Base-by-base conservation (phyloP, 2,888 invertebrate species). In the Patella ulyssiponensis region DNA sequence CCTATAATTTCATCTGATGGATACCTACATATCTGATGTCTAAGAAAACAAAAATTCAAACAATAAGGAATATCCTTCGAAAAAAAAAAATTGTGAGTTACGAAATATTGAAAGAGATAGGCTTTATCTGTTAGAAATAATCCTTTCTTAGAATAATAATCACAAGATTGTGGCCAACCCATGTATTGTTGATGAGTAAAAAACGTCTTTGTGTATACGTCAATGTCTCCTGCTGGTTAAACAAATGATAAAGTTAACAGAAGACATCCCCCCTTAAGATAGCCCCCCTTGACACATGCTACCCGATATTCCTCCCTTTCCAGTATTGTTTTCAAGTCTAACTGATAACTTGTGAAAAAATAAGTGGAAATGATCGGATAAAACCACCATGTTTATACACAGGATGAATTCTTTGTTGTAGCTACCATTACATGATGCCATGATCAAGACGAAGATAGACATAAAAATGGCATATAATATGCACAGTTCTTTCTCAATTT, bases 181-280 rank as follows among this genome's bases (percentile, higher is more conserved):
- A 44, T 44, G 44, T 44, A 44, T 44, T 44, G 44, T 44, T 44
- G 44, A 44, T 44, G 44, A 44, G 44, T 44, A 44, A 44, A 44
- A 44, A 44, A 44, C 44, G 44, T 44, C 44, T 44, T 44, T 44
- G 44, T 44, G 44, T 44, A 44, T 44, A 44, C 44, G 44, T 44
- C 44, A 44, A 64, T 64, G 64, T 64, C 64, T 23, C 64, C 64
- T 23, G 23, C 23, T 20, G 64, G 20, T 64, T 64, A 64, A 64
- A 64, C 64, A 64, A 64, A 64, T 64, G 64, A 64, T 64, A 64
- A 44, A 64, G 64, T 23, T 64, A 64, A 64, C 23, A 64, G 20
- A 64, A 64, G 64, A 64, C 64, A 64, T 64, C 64, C 14, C 23
- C 64, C 64, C 64, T 64, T 23, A 12, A 23, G 23, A 64, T 64